phyloP scores from a whole-genome alignment of 1,140 invertebrate species.

The Andrena cerasifolii region DNA sequence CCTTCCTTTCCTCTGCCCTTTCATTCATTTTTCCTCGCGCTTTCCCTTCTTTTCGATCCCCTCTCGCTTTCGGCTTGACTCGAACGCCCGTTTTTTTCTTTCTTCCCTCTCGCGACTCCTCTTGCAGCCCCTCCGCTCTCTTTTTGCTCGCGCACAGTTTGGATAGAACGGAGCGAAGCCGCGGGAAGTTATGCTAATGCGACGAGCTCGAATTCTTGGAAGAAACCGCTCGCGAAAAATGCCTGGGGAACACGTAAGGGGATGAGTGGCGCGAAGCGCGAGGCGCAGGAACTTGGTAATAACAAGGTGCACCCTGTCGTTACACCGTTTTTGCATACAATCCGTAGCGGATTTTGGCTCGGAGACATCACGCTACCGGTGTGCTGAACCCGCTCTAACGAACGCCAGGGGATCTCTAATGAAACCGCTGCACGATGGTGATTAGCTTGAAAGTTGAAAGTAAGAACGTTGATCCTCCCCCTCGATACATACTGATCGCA shows the following conservation, averaged over 20 bases:
- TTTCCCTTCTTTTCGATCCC: conserved; percentile 55
- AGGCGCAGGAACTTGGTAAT: conserved; percentile 41
- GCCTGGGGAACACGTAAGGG: conserved; percentile 5
- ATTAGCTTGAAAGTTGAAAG: conserved; percentile 10
- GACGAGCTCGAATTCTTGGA: conserved; percentile 32
- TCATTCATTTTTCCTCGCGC: conserved; percentile 45
- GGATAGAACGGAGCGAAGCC: conserved; percentile 36
- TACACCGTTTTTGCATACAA: conserved; percentile 59
- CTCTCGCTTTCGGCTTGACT: background rate
- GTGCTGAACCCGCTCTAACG: conserved; percentile 33
- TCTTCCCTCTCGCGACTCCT: conserved; percentile 28
- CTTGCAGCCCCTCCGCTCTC: conserved; percentile 12
- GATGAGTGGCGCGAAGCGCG: background rate
- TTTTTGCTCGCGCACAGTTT: conserved; percentile 32
- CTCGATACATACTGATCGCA: conserved; percentile 2
- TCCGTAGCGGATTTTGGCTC: conserved; percentile 55
- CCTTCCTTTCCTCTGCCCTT: conserved; percentile 52
- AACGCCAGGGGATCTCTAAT: conserved; percentile 22
- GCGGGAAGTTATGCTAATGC: conserved; percentile 62
- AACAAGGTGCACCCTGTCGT: conserved; percentile 56
- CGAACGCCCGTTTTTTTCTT: no score
- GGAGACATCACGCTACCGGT: conserved; percentile 39
- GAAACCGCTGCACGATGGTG: conserved; percentile 9
- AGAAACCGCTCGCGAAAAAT: conserved; percentile 38
- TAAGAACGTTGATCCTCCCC: background rate